A percentile compares a stretch with the other conserved stretches of the same genome.
These are phyloP conservation scores for Diglossa brunneiventris DNA, from an alignment of 2,113 vertebrate species.

Conservation along the genomic window DNA sequence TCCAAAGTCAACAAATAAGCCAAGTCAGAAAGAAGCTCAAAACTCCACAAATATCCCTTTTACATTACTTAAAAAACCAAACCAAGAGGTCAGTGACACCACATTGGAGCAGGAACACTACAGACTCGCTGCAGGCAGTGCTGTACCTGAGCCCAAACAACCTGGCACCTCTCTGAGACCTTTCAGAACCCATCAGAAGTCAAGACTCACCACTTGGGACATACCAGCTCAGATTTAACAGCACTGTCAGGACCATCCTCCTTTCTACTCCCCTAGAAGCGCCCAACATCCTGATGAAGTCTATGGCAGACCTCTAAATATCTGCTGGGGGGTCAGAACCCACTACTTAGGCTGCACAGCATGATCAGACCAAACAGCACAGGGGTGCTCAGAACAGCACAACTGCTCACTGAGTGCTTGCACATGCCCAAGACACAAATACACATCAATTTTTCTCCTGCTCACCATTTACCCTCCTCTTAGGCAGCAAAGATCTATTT, in stretches of 20 bases:
- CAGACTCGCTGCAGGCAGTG: background rate
- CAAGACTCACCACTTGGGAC: background rate
- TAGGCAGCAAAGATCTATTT: background rate
- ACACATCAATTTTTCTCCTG: background rate
- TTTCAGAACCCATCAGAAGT: background rate
- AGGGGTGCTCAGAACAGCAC: background rate
- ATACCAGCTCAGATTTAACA: background rate
- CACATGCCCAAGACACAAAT: background rate
- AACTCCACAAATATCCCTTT: background rate
- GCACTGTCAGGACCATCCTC: background rate
- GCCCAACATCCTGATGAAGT: background rate
- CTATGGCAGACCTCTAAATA: background rate
- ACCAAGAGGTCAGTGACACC: background rate
- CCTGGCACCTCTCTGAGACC: background rate
- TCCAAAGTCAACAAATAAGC: background rate
- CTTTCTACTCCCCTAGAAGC: background rate
- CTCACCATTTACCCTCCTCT: background rate
- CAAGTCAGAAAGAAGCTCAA: background rate
- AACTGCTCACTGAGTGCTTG: background rate
- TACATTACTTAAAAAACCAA: background rate
- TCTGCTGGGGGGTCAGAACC: background rate
- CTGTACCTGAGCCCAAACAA: background rate
- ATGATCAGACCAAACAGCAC: background rate
- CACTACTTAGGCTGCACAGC: too few relatives aligned
- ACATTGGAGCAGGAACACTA: background rate